Evolutionary conservation across 64 coral and sea anemone genomes (phyloP), one percentile per base, ranked within the genome.

Genomic region (Anthopleura sola): DNA sequence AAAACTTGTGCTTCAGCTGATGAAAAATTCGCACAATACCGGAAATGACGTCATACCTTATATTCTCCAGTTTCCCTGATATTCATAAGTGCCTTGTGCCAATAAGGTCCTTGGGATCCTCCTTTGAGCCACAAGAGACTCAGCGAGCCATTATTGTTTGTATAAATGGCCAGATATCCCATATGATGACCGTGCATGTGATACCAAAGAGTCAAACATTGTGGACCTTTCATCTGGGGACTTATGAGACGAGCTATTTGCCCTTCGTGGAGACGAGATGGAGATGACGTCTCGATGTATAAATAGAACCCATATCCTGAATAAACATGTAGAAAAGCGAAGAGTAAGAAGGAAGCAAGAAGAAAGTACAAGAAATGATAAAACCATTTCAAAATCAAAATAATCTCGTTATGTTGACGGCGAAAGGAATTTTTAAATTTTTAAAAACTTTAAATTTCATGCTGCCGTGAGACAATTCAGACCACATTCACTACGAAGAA

Each of bases 121-220:
- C 55, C 69, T 37, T 75, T 74, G 3, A 90, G 64, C 88, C 88
- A 90, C 55, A 90, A 37, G 38, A 54, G 60, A 55, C 33, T 33
- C 5, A 39, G 36, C 11, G 23, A 12, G 6, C n/a, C 33, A 18
- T 69, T 68, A 14, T 51, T 68, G 15, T 36, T 71, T 6, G 75
- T 5, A 68, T 90, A 75, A n/a, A 90, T 54, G 7, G 74, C 37
- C n/a, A 90, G 19, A 44, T 55, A 75, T 34, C 88, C 75, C 81
- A 90, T 90, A 36, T 80, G 40, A 24, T 33, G 0, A 34, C 88
- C 88, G n/a, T 49, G 49, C 88, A 90, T 90, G 40, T 90, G 80
- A 38, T 90, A 90, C 29, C 51, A 90, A 37, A 90, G 84, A 55
- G 49, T 90, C 88, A 90, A 84, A 49, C 88, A 90, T 39, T 90